Conservation (phyloP, 2,113 vertebrate genomes). For the Tragelaphus imberbis region DNA sequence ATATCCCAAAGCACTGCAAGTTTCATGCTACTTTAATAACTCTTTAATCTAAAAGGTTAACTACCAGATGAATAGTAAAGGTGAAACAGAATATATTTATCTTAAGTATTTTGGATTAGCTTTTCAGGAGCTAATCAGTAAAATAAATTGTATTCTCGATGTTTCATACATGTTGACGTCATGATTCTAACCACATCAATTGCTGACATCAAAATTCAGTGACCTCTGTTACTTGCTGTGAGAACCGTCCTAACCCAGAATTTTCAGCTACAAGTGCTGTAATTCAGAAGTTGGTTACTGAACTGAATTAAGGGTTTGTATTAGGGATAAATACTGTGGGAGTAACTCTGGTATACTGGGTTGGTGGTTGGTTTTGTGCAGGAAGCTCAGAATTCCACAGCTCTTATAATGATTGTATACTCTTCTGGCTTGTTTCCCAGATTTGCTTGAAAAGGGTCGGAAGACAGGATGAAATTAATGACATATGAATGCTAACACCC, state of each 20-base stretch:
- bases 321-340: neutral
- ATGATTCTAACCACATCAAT: neutral
- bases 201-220: neutral
- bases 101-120: neutral
- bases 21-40: neutral
- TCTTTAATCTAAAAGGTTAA: neutral
- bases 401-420: neutral
- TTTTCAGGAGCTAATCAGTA: neutral
- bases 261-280: neutral
- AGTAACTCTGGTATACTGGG: neutral
- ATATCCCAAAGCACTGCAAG: neutral
- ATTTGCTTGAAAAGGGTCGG: constrained; percentile 17
- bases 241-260: neutral
- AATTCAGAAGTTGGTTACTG: neutral
- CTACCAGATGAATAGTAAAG: neutral
- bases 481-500: constrained; percentile 18
- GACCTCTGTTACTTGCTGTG: neutral
- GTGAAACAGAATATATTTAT: neutral
- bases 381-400: neutral
- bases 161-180: neutral
- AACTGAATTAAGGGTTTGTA: neutral
- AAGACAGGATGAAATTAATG: constrained; percentile 53
- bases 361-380: neutral
- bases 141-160: neutral
- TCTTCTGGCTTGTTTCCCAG: constrained; percentile 20